Conservation (phyloP, 30 jellyfish, hydroid and myxozoan species). For the Sanderia malayensis region DNA sequence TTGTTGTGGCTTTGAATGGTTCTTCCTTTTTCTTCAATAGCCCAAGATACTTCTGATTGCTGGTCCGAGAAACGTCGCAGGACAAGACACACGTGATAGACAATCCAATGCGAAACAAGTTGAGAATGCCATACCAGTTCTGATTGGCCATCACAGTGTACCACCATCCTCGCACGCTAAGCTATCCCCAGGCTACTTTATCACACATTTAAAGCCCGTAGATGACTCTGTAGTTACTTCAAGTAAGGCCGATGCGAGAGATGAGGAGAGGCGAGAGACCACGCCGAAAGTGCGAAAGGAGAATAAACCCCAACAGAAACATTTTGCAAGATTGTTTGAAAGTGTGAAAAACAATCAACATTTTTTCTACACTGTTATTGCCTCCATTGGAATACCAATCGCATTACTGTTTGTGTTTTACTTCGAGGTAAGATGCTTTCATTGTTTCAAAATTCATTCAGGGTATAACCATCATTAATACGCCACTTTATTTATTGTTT, state of each 20-base stretch:
- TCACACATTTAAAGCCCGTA: constrained; percentile 50
- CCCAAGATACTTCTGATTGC: constrained; percentile 90
- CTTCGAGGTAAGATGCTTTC: constrained; percentile 72
- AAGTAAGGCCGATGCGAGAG: not conserved
- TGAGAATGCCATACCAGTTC: constrained; percentile 87
- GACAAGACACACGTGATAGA: constrained; percentile 39
- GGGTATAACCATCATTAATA: constrained; percentile 84
- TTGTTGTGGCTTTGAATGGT: no score
- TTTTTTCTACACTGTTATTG: constrained; percentile 78
- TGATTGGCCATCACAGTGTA: constrained; percentile 94
- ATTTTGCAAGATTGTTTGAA: constrained; percentile 64
- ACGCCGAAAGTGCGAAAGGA: constrained; percentile 5
- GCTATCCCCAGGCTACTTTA: constrained; percentile 77
- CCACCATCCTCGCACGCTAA: constrained; percentile 72
- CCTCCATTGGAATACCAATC: constrained; percentile 93
- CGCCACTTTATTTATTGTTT: constrained; percentile 71
- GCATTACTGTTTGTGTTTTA: constrained; percentile 74
- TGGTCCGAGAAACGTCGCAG: constrained; percentile 77
- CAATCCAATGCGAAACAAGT: constrained; percentile 25
- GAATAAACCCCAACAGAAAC: constrained; percentile 24
- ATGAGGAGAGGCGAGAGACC: constrained; percentile 21
- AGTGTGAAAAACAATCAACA: constrained; percentile 78
- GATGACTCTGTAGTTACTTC: constrained; percentile 21
- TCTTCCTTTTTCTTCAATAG: constrained; percentile 57
- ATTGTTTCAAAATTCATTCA: not conserved